Base-by-base conservation (phyloP, 2,888 invertebrate genomes). In the Operophtera brumata region DNA sequence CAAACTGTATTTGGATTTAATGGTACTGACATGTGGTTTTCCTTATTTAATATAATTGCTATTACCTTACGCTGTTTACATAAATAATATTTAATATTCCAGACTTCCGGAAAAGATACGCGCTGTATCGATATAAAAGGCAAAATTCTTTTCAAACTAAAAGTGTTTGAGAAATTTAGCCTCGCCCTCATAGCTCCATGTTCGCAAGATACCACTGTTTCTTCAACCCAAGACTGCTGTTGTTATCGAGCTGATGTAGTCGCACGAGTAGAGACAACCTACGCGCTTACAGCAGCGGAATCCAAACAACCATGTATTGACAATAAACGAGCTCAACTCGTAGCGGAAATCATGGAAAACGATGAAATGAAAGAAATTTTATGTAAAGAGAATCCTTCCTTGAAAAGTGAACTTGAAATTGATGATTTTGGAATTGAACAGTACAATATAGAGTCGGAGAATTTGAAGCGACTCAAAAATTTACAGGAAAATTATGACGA, bases 341-440 rank as follows among this genome's bases (percentile, higher is more conserved):
- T 87, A 6, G 89, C 90, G 14, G 87, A 90, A 47, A 88, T 90
- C 45, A 89, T 89, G 76, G 75, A 83, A 51, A 80, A 82, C 49
- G 77, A 83, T 5, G 89, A 90, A 73, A 86, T 90, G 78, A 87
- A 82, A 70, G 84, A 86, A 68, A 80, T 87, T 47, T 66, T 89
- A 0, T 73, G 69, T 52, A 82, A 79, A 69, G 80, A 86, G 28
- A 75, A 65, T 47, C 50, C 60, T 36, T 51, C 61, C n/a, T 47
- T 45, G 9, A 56, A 64, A 28, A 70, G 73, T 25, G 70, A 73
- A 9, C 70, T 73, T 2, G 62, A 66, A 46, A 47, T 57, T 32
- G 73, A 78, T 12, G 75, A 57, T 28, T 59, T 67, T 30, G 47
- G 55, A 36, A 46, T 69, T 12, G 78, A 82, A 10, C 69, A 64